These are phyloP conservation scores for Tridacna crocea DNA, from an alignment of 2,888 invertebrate genomes.

Conservation along the genomic window DNA sequence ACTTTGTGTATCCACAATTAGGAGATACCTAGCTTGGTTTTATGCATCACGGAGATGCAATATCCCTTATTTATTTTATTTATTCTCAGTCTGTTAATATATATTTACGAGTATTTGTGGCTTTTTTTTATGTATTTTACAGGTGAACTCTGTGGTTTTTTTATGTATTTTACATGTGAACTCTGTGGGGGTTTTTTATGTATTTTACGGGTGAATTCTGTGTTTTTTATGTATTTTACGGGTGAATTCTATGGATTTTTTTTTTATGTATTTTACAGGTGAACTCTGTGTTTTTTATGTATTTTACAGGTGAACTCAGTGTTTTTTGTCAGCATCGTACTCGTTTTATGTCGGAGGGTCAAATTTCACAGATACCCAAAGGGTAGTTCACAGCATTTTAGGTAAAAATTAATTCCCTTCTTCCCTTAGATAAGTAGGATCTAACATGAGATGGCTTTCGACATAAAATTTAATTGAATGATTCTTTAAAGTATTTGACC, in stretches of 20 bases:
- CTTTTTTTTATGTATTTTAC: slow-evolving; percentile 3
- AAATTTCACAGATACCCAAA: slow-evolving; percentile 61
- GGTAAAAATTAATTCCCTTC: slow-evolving; percentile 22
- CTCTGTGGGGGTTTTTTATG: slow-evolving; percentile 85
- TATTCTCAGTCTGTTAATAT: no score
- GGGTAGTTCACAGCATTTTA: slow-evolving; percentile 53
- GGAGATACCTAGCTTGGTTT: no score
- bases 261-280: slow-evolving; percentile 78
- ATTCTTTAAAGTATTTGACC: no score
- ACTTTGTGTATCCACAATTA: no score
- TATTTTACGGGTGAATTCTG: slow-evolving; percentile 86
- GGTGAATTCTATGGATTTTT: no score
- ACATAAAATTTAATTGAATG: no score
- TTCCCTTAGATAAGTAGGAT: no score
- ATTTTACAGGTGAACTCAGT: slow-evolving; percentile 86
- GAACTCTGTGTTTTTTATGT: slow-evolving; percentile 86
- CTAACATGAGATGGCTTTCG: no score
- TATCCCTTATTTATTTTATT: no score
- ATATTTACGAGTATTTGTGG: no score
- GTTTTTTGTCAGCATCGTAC: slow-evolving; percentile 88
- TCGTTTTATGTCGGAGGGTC: slow-evolving; percentile 86
- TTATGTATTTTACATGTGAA: slow-evolving; percentile 84
- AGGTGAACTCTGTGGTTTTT: slow-evolving; percentile 88
- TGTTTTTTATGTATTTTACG: slow-evolving; percentile 85
- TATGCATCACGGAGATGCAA: no score